Base-by-base conservation (phyloP, 2,113 vertebrate genomes). In the Zingel zingel region DNA sequence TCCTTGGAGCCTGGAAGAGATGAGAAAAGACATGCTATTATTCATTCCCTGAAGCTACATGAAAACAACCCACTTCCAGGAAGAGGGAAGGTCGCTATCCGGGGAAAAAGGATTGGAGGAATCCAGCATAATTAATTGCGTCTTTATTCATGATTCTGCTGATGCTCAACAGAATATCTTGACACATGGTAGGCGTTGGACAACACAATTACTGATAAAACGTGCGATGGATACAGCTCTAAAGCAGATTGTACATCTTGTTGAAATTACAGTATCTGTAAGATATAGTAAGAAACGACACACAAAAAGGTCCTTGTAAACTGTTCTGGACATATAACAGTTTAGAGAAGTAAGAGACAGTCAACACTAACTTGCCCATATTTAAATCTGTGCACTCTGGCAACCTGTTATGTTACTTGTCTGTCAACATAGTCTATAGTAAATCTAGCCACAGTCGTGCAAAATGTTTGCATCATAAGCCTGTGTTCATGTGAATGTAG, bases 1-100 rank as follows among this genome's bases (percentile, higher is more conserved):
- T 93, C 27, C 97, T 96, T 13, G 98, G 98, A 36, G 96, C 97
- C 98, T 99, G 78, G 33, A 2, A 21, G 21, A 71, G 63, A 79
- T 21, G 10, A 45, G 1, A 57, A 53, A 12, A 70, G 66, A 62
- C 19, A 54, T 7, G 50, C 23, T 9, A 18, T 85, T 23, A 82
- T 84, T 81, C 76, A 69, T 48, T 71, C 45, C 48, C 21, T 30
- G 43, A 82, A 74, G 84, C 71, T 75, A 54, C 56, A 67, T 59
- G 68, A 84, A 83, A 72, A 87, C 65, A 88, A 77, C 56, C 19
- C 3, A 30, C 58, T 83, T 81, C 66, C 59, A 4, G 84, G 43
- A 59, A 88, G 67, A 39, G n/a, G 54, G 16, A 39, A 74, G 58
- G 54, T 23, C 5, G 0, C 9, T 30, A 54, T 62, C 25, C 2